Base-by-base conservation (phyloP, 1,140 invertebrate genomes). In the Venturia canescens region DNA sequence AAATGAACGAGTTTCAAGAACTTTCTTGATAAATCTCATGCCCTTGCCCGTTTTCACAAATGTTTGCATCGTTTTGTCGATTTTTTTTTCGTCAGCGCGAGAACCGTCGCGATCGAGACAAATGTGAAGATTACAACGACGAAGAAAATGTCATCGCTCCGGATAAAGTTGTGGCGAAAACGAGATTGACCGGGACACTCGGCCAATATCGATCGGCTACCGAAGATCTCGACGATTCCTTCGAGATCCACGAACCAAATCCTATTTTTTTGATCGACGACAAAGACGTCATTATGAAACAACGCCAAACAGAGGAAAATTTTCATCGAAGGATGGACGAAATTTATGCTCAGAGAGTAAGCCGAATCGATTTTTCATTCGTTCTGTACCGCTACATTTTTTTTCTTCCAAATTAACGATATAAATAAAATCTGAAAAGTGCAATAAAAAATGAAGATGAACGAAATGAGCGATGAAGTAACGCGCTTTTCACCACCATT, bases 271-370 rank as follows among this genome's bases (percentile, higher is more conserved):
- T 82, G 5, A 31, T 79, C 38, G 80, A 82, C 57, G 80, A 82
- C 18, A 80, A 80, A 48, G 83, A 84, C 31, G 76, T 84, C 0
- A 79, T 84, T 69, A 84, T 83, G 82, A 83, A 81, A 50, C 82
- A 81, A 50, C 44, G 82, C 34, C 81, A 83, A 27, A 83, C 82
- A 0, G 82, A 83, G 53, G 82, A 83, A 66, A 83, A 83, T 72
- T 83, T 83, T 67, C 82, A 83, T 48, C 16, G 80, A 34, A 63
- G 82, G 26, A 83, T 83, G 82, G 80, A 83, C 66, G 80, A 84
- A 67, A 84, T 84, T 80, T 84, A 82, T 76, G 71, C 66, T 16
- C 78, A 80, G n/a, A 34, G 77, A 21, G 60, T 75, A 53, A 53
- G 18, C 11, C 27, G 50, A 16, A 48, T 63, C 1, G 21, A 63